Evolutionary conservation across 2,797 vertebrate species (phyloP).

Genomic region (Karalla daura): DNA sequence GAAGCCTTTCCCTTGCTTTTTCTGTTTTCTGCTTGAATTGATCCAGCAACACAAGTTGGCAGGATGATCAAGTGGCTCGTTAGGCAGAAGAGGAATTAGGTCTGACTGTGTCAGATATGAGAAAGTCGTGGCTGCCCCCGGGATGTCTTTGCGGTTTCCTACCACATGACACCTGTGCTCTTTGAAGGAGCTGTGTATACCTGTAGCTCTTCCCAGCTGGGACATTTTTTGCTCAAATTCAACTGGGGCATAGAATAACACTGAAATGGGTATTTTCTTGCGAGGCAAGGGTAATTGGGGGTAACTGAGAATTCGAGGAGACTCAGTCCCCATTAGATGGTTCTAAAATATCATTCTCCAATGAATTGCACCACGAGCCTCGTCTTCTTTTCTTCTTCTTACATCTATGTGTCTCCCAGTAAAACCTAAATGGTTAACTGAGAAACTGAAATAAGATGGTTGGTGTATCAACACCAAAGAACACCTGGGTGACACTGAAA

Average conservation of each 20-base stretch:
- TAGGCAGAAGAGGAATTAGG: conserved; percentile 75
- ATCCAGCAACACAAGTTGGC: conserved; percentile 69
- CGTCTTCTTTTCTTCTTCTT: background rate
- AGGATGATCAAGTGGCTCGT: conserved; percentile 82
- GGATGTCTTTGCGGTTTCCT: conserved; percentile 40
- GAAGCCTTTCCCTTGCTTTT: conserved; percentile 46
- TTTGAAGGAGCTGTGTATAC: conserved; percentile 15
- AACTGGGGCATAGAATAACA: background rate
- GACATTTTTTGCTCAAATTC: conserved; percentile 28
- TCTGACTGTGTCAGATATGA: conserved; percentile 64
- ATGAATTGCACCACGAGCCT: background rate
- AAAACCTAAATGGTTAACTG: conserved; percentile 10
- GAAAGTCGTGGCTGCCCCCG: conserved; percentile 45
- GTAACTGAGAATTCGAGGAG: background rate
- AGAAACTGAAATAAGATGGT: background rate
- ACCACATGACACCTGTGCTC: conserved; percentile 47
- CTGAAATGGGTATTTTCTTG: background rate
- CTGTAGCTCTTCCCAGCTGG: background rate
- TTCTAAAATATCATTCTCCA: background rate
- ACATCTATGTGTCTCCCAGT: background rate
- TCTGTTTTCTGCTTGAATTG: conserved; percentile 60
- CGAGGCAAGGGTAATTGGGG: conserved; percentile 14
- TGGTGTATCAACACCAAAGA: conserved; percentile 39
- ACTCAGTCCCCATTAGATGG: background rate
- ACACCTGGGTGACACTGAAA: conserved; percentile 22